Percentiles rank a stretch among this genome's conserved stretches.
phyloP scores from a whole-genome alignment of 2,113 vertebrate species.

The Ochotona curzoniae region DNA sequence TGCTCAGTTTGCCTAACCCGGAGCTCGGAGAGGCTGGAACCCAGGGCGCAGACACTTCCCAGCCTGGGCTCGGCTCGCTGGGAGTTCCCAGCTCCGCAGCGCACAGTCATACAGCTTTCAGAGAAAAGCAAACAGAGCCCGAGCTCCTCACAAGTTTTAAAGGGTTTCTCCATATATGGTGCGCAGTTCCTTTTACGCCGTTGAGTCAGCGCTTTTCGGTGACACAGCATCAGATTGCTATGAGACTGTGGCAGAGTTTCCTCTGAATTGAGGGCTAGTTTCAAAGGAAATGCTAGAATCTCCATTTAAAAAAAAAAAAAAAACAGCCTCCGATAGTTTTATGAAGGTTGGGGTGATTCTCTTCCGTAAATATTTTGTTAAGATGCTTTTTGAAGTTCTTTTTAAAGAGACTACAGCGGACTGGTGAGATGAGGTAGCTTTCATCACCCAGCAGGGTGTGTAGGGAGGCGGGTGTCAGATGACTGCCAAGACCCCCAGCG shows the following conservation, averaged over 20 bases:
- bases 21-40: neutral
- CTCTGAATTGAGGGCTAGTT: neutral
- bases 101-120: neutral
- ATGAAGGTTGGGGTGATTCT: neutral
- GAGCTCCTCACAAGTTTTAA: slow-evolving; percentile 37
- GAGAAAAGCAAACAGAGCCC: slow-evolving; percentile 31
- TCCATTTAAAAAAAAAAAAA: slow-evolving; percentile 27
- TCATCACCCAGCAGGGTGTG: neutral
- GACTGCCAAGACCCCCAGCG: no score
- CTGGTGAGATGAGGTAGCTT: neutral
- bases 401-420: neutral
- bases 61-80: neutral
- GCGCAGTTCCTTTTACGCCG: slow-evolving; percentile 16
- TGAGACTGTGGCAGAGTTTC: neutral
- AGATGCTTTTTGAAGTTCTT: slow-evolving; percentile 21
- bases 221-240: slow-evolving; percentile 44
- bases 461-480: no score
- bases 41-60: neutral
- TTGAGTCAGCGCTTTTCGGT: neutral
- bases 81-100: neutral
- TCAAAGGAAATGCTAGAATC: slow-evolving; percentile 34
- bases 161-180: slow-evolving; percentile 77
- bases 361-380: neutral
- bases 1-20: neutral
- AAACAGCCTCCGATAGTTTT: slow-evolving; percentile 32